Conservation (phyloP, 2,888 invertebrate genomes). For the Campaea margaritaria region DNA sequence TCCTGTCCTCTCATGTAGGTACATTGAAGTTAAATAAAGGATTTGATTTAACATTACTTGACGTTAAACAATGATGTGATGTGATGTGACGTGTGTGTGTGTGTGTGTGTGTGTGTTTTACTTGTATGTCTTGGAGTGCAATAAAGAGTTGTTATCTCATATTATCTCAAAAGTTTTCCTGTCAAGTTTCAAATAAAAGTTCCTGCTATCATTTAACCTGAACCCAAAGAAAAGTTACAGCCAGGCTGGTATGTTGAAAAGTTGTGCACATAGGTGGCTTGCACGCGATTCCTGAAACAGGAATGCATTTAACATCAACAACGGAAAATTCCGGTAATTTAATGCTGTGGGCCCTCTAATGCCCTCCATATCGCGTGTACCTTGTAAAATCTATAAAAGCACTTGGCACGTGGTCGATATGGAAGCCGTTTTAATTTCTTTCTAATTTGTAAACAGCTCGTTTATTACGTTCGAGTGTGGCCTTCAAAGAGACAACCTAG, state of each 20-base stretch:
- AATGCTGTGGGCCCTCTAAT: slow-evolving; percentile 60
- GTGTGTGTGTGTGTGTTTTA: too few species aligned
- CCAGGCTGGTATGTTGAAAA: slow-evolving; percentile 45
- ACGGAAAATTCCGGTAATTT: slow-evolving; percentile 78
- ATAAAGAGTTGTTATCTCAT: too few species aligned
- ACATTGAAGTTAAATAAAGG: too few species aligned
- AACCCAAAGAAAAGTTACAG: slow-evolving; percentile 40
- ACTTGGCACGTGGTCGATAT: slow-evolving; percentile 38
- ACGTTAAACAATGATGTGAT: too few species aligned
- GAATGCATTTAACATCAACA: slow-evolving; percentile 79
- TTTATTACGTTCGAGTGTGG: slow-evolving; percentile 8
- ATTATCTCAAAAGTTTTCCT: background rate
- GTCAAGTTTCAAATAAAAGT: slow-evolving; percentile 1
- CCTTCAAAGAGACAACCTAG: slow-evolving; percentile 4
- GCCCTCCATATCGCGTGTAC: slow-evolving; percentile 67
- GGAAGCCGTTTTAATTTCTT: slow-evolving; percentile 35
- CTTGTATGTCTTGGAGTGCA: too few species aligned
- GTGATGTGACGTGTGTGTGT: too few species aligned
- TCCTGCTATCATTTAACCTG: slow-evolving; percentile 18
- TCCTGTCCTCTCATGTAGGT: too few species aligned
- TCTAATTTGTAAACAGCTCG: slow-evolving; percentile 30
- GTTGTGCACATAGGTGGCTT: slow-evolving; percentile 53
- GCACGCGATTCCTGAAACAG: slow-evolving; percentile 75
- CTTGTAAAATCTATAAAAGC: slow-evolving; percentile 60
- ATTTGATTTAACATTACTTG: too few species aligned